These are phyloP conservation scores for Talpa occidentalis DNA, from an alignment of 2,113 vertebrate species.

Conservation along the genomic window DNA sequence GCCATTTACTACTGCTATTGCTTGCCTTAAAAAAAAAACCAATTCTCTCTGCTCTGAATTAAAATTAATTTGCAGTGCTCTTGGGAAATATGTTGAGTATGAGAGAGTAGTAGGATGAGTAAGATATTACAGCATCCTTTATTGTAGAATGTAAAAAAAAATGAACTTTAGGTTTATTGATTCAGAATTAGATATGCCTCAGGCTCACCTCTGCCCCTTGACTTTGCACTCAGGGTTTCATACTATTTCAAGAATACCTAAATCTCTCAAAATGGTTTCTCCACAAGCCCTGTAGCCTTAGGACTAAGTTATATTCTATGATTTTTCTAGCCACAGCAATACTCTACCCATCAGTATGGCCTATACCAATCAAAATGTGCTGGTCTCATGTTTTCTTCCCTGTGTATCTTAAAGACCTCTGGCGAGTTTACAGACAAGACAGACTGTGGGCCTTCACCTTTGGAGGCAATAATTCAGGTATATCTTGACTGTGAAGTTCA, in stretches of 20 bases:
- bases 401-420: background rate
- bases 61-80: slow-evolving; percentile 28
- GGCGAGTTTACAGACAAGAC: background rate
- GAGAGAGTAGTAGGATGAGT: background rate
- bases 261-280: slow-evolving; percentile 3
- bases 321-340: slow-evolving; percentile 27
- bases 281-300: background rate
- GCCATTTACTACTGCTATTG: background rate
- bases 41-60: background rate
- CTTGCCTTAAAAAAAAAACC: background rate
- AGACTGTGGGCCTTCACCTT: background rate
- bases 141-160: background rate
- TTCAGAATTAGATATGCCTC: background rate
- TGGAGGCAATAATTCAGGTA: background rate
- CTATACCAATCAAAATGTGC: background rate
- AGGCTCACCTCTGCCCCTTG: background rate
- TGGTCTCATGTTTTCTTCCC: background rate
- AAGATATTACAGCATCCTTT: background rate
- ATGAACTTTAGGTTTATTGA: background rate
- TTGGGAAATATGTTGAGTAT: background rate
- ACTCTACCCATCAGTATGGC: background rate
- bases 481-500: background rate
- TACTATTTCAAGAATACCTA: background rate
- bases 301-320: background rate
- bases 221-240: background rate